These are phyloP conservation scores for Antigone vipio DNA, from an alignment of 2,113 vertebrate species.

Conservation along the genomic window DNA sequence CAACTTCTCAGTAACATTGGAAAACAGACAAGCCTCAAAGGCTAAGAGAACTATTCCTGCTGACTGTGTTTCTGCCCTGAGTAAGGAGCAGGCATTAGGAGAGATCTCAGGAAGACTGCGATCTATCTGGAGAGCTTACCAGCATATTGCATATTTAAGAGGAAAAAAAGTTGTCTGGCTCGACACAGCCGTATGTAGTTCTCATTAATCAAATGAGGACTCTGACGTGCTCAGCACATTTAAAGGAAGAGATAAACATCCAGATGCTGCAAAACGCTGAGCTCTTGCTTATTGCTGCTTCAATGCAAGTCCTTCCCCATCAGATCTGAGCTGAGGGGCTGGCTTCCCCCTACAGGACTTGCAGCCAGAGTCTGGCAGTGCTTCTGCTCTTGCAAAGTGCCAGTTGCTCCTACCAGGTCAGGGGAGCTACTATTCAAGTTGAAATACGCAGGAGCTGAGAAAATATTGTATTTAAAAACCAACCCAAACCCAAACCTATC, in stretches of 20 bases:
- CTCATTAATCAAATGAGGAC: not conserved
- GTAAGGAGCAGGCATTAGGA: not conserved
- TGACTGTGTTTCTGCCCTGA: not conserved
- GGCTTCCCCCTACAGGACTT: not conserved
- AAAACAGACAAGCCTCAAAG: not conserved
- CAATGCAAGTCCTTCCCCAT: not conserved
- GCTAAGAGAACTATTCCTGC: not conserved
- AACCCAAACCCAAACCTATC: fast-evolving
- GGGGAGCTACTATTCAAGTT: not conserved
- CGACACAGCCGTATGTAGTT: not conserved
- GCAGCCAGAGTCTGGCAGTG: not conserved
- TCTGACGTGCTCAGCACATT: not conserved
- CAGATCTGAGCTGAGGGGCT: not conserved
- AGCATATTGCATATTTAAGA: not conserved
- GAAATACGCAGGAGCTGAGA: not conserved
- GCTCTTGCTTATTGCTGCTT: not conserved
- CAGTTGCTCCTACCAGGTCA: not conserved
- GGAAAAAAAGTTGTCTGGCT: not conserved
- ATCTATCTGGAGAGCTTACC: not conserved
- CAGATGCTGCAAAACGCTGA: not conserved
- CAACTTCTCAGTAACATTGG: not conserved
- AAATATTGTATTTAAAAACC: not conserved
- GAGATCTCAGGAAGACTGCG: not conserved
- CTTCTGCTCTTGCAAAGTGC: not conserved
- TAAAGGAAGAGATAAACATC: not conserved